phyloP scores from a whole-genome alignment of 2,113 vertebrate genomes.

The Cyanoderma ruficeps region DNA sequence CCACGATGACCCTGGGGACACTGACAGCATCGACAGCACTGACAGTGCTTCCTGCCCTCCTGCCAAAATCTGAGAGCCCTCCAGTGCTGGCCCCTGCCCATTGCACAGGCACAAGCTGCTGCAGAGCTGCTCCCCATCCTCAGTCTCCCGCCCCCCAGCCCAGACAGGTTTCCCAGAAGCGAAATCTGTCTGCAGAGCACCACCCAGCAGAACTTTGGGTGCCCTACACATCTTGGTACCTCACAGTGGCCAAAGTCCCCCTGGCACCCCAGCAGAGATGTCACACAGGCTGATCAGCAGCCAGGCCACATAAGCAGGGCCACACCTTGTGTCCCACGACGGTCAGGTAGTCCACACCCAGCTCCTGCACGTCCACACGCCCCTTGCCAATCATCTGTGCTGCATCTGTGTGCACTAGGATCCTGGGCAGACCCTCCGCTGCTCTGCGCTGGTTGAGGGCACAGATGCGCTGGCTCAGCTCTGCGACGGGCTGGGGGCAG shows the following conservation, averaged over 20 bases:
- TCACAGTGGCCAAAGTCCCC: not conserved
- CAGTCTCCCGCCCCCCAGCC: not conserved
- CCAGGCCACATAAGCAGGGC: accelerated
- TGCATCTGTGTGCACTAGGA: conserved; percentile 90
- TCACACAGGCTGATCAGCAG: accelerated
- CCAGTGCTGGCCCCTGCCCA: not conserved
- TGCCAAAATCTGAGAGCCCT: not conserved
- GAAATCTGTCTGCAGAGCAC: not conserved
- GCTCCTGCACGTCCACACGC: conserved; percentile 81
- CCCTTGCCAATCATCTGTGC: conserved; percentile 94
- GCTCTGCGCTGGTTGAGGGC: conserved; percentile 72
- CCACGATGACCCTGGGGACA: accelerated
- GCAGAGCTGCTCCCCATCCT: not conserved
- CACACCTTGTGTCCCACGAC: conserved; percentile 80
- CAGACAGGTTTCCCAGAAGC: not conserved
- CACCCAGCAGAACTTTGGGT: not conserved
- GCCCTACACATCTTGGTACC: too few species aligned
- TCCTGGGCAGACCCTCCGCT: conserved; percentile 31
- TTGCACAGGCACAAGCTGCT: not conserved
- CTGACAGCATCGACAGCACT: not conserved
- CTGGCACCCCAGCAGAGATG: not conserved
- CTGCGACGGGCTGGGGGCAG: conserved; percentile 78
- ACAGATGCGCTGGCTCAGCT: conserved; percentile 79
- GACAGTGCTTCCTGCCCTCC: not conserved
- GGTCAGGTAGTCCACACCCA: conserved; percentile 92